Evolutionary conservation across 2,113 vertebrate species (phyloP), one percentile per base, ranked within the genome.

Genomic region (Cynocephalus volans): DNA sequence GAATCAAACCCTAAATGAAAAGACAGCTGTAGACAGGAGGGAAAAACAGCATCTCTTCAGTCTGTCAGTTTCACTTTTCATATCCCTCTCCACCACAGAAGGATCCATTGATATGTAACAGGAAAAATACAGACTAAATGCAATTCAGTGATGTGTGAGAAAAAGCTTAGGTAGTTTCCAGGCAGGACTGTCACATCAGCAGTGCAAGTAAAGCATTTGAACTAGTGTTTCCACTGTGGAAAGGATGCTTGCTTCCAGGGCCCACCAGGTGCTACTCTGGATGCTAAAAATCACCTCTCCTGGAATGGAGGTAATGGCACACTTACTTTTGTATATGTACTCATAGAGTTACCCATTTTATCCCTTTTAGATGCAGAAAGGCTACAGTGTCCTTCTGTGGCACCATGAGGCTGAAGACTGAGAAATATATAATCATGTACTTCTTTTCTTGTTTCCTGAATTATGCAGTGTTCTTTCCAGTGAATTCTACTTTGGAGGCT

Each of bases 1-100:
- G 13, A 90, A 77, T 95, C 94, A 97, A 93, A 87, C 28, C 24
- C 90, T 90, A 86, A 96, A 93, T 64, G 15, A 77, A 92, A 94
- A 85, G 31, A 73, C 17, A n/a, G 64, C 62, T 76, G 12, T 0
- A 92, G 73, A 75, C 50, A 41, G 56, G 33, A 75, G 2, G 76
- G 56, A 28, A 95, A 95, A 96, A 70, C 23, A 79, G n/a, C 15
- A 2, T 64, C 82, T 82, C 33, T 73, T 52, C 65, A 8, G n/a
- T 69, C 75, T 67, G 36, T 85, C 33, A 6, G 12, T 21, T 73
- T 70, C 89, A 88, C 23, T 89, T 72, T 82, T 81, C 36, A 5
- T 1, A 60, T 28, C 69, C 48, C 36, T 87, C 41, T 72, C 52
- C 26, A 72, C 6, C 62, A 33, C 28, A 28, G 24, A 93, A 89